A percentile compares a stretch with the other conserved stretches of the same genome.
Evolutionary conservation across 1,140 invertebrate species (phyloP).

Genomic region (Zaprionus camerounensis): DNA sequence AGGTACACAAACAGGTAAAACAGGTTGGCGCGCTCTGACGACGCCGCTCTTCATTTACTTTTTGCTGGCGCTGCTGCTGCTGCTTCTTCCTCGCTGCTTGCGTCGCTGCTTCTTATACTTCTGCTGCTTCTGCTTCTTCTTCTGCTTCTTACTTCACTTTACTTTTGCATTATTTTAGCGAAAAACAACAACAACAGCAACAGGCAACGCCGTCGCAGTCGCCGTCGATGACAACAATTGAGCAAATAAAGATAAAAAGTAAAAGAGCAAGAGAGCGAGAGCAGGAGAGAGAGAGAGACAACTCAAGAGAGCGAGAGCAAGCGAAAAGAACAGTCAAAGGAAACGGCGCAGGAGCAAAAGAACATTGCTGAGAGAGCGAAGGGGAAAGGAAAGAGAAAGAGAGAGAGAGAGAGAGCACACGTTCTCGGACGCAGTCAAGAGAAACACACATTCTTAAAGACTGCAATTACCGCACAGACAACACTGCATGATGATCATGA

Average conservation of each 20-base stretch:
- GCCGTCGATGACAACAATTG: slow-evolving; percentile 73
- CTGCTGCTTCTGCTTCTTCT: slow-evolving; percentile 35
- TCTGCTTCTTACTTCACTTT: slow-evolving; percentile 69
- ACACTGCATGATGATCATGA: slow-evolving; percentile 27
- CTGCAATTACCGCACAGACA: slow-evolving; percentile 74
- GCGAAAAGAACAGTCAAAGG: slow-evolving; percentile 8
- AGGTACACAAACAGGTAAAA: slow-evolving; percentile 84
- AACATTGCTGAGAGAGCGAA: not conserved
- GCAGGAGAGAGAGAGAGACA: slow-evolving; percentile 13
- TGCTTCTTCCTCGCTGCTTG: slow-evolving; percentile 2
- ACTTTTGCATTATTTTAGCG: slow-evolving; percentile 79
- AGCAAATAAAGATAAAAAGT: slow-evolving; percentile 75
- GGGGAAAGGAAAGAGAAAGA: not conserved
- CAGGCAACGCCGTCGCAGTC: not conserved
- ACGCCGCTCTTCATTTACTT: slow-evolving; percentile 68
- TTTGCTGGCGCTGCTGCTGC: slow-evolving; percentile 41
- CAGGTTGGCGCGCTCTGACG: slow-evolving; percentile 72
- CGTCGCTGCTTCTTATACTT: not conserved
- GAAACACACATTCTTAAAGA: slow-evolving; percentile 77
- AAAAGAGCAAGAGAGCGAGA: slow-evolving; percentile 25
- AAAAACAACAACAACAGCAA: slow-evolving; percentile 44
- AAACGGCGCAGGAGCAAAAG: not conserved
- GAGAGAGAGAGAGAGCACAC: slow-evolving; percentile 14
- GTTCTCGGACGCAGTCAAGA: slow-evolving; percentile 39
- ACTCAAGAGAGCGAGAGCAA: slow-evolving; percentile 1